phyloP scores from a whole-genome alignment of 2,797 vertebrate species.

The Austrolebias charrua region DNA sequence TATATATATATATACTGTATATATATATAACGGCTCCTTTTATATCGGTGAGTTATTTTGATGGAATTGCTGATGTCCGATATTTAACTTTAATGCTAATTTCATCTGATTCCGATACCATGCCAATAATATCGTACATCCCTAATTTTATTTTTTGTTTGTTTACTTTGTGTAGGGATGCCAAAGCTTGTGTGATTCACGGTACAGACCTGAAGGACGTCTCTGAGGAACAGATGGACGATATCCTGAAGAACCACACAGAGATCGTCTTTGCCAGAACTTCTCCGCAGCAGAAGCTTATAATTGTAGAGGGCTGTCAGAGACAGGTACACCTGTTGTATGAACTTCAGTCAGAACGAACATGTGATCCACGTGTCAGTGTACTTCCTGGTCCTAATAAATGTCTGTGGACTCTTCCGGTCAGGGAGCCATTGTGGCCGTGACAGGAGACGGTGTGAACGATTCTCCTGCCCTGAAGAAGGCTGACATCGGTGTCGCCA shows the following conservation, averaged over 20 bases:
- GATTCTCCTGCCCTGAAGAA: constrained; percentile 92
- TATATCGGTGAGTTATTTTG: no score
- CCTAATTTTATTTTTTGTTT: not conserved
- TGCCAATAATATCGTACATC: no score
- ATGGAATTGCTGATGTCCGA: no score
- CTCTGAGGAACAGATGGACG: constrained; percentile 85
- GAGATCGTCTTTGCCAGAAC: constrained; percentile 94
- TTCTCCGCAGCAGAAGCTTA: constrained; percentile 90
- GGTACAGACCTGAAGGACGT: constrained; percentile 91
- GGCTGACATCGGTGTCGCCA: constrained; percentile 90
- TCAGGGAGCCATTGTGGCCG: constrained; percentile 91
- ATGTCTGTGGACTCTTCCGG: not conserved
- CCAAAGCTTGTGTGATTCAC: constrained; percentile 92
- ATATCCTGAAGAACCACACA: constrained; percentile 90
- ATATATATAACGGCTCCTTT: no score
- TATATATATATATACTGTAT: no score
- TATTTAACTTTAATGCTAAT: no score
- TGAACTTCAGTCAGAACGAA: no score
- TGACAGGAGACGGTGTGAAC: constrained; percentile 91
- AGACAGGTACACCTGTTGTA: constrained; percentile 78
- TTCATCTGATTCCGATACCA: no score
- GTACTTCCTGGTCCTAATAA: not conserved
- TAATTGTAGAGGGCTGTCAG: constrained; percentile 92
- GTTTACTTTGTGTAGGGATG: constrained; percentile 77
- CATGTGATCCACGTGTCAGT: not conserved